Evolutionary conservation across 2,113 vertebrate genomes (phyloP), one percentile per base, ranked within the genome.

Genomic region (Agapornis roseicollis): DNA sequence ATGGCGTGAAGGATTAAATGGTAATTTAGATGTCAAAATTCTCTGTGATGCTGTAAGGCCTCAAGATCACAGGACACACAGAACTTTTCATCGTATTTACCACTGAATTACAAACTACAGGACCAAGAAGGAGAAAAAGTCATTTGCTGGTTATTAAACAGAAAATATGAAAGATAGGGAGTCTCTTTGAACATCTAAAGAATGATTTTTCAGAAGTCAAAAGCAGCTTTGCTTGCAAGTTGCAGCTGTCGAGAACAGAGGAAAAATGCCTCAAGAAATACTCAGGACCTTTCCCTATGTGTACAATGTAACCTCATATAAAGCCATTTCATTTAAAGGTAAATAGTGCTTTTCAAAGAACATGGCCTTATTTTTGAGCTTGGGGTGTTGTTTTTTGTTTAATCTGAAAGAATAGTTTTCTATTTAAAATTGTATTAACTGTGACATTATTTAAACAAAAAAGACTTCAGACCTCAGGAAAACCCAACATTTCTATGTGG

Each of bases 11-110:
- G 81, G 72, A 89, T 70, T 93, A 94, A 92, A 84, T 50, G 61
- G 70, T 55, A 94, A 93, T 71, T 86, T 52, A 81, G 35, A 60
- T 87, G 90, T 90, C 90, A 95, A 86, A 96, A 81, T 93, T 94
- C 47, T 47, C 55, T 76, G 46, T 56, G 17, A 74, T 47, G 49
- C 24, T 64, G 22, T 25, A 24, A 88, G 71, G 42, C 58, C 50
- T 91, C 64, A 70, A 55, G 81, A 91, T 94, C 91, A 97, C 58
- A 85, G 66, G 89, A 31, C 39, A 66, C 17, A 44, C 14, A 80
- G 41, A 84, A 83, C 16, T 58, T 90, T 73, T 83, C 13, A 6
- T 85, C 13, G 0, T 73, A 74, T 88, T 82, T 89, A 85, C 63
- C n/a, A 66, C 5, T 27, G 87, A 82, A 88, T 70, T 83, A 82